Base-by-base conservation (phyloP, 2,888 invertebrate genomes). In the Melinaea menophilus region DNA sequence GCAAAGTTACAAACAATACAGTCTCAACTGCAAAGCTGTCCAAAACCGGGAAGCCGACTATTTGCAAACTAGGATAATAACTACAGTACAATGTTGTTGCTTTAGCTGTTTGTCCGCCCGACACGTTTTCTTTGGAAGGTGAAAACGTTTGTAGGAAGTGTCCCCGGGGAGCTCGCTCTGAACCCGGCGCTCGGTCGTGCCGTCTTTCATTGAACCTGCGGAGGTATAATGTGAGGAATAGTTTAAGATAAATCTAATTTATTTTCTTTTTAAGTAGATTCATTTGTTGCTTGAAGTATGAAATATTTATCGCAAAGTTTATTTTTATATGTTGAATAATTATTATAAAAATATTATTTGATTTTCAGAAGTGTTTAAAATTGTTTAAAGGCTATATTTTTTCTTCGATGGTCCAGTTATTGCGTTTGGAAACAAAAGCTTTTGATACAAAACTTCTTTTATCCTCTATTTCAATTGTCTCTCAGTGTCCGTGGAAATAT, bases 21-120 rank as follows among this genome's bases (percentile, higher is more conserved):
- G 9, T 5, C 41, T 41, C 41, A 9, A 41, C 41, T 41, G 41
- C 9, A 41, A 41, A 41, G 9, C 41, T 41, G 41, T 41, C 41
- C 11, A 41, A 41, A 41, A 41, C 41, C 7, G 41, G 41, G 2
- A 41, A 41, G 41, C 9, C 11, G 41, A 41, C 41, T 41, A 41
- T 7, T 51, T 22, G 51, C 51, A 51, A 51, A 31, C 31, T 34
- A 37, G 47, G 33, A 4, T 56, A 34, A 13, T 34, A 13, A 55
- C 5, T 33, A 12, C 9, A 11, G n/a, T 57, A 57, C 31, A 37
- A 34, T 45, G 11, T 34, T 34, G 31, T 55, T 59, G 33, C 58
- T 59, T 2, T 70, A 82, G 82, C 71, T 0, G 67, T 76, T 7
- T 82, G 83, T 47, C 80, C 82, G 0, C 59, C 70, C 2, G 75